Base-by-base conservation (phyloP, 2,113 vertebrate species). In the Caloenas nicobarica region DNA sequence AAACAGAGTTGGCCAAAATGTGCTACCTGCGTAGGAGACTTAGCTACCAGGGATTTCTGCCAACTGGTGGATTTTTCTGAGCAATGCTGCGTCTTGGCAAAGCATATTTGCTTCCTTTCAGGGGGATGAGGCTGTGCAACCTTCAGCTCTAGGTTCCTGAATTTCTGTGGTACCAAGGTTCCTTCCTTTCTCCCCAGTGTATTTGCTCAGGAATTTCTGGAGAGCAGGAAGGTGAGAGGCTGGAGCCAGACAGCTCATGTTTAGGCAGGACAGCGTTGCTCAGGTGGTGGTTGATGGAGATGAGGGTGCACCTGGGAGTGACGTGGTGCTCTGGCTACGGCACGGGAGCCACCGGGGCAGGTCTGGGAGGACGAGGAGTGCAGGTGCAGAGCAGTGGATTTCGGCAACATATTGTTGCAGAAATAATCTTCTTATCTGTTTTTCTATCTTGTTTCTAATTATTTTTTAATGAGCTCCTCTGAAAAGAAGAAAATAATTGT, bases 401-500 rank as follows among this genome's bases (percentile, higher is more conserved):
- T 86, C 84, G 95, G 81, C 94, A 89, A 94, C 85, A 84, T 91
- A 44, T 93, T 86, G 74, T 57, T 89, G 93, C 56, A 46, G 89
- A 93, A 96, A 85, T 93, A 68, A 91, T 96, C 96, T 97, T 92
- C 93, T 94, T 96, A 93, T 93, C 97, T 64, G 25, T 93, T 96
- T 81, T 87, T 54, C 85, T 93, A 88, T 97, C 97, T 97, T 93
- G 95, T 95, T 97, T 97, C 95, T 98, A 97, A 97, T 98, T 97
- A 93, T 96, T 97, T 94, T 95, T 98, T 98, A 97, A 98, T 88
- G 89, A 97, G 94, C 88, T 97, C 86, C 90, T 96, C 92, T 96
- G 96, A 95, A 98, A 97, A 97, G 97, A 98, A 96, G 96, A 97
- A 97, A 98, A 97, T 95, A 78, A 86, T 96, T 97, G 89, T 95